Conservation (phyloP, 2,888 invertebrate genomes). For the Apodemia zela region DNA sequence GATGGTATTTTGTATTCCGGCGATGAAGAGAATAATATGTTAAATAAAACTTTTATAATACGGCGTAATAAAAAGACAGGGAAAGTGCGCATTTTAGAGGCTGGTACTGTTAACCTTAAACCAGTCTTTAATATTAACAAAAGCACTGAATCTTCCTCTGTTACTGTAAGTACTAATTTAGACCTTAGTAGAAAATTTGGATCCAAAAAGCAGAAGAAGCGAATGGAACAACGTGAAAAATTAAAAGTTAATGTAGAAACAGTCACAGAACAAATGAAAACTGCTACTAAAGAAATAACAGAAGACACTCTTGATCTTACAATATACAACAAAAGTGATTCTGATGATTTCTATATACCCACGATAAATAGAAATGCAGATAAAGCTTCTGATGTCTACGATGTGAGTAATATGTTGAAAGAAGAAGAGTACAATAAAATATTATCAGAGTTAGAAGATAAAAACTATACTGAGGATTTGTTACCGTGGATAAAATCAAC, state of each 20-base stretch:
- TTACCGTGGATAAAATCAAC: conserved; percentile 44
- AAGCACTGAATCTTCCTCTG: conserved; percentile 35
- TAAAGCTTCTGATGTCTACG: conserved; percentile 66
- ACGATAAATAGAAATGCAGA: conserved; percentile 70
- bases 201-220: conserved; percentile 81
- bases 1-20: conserved; percentile 53
- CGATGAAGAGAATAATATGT: conserved; percentile 46
- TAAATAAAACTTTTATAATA: conserved; percentile 52
- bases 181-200: conserved; percentile 83
- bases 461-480: conserved; percentile 44
- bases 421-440: conserved; percentile 57
- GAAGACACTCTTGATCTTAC: conserved; percentile 54
- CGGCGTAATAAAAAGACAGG: conserved; percentile 55
- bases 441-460: conserved; percentile 45
- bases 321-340: conserved; percentile 49
- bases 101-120: conserved; percentile 48
- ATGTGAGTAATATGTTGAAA: conserved; percentile 62
- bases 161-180: conserved; percentile 48
- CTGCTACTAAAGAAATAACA: conserved; percentile 62
- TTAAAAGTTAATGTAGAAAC: conserved; percentile 79
- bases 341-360: conserved; percentile 70
- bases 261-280: conserved; percentile 79
- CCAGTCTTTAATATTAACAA: conserved; percentile 44
- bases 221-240: conserved; percentile 81
- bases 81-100: conserved; percentile 58